A percentile compares a stretch with the other conserved stretches of the same genome.
Evolutionary conservation across 2,888 invertebrate species (phyloP).

Genomic region (Dryadula phaetusa): DNA sequence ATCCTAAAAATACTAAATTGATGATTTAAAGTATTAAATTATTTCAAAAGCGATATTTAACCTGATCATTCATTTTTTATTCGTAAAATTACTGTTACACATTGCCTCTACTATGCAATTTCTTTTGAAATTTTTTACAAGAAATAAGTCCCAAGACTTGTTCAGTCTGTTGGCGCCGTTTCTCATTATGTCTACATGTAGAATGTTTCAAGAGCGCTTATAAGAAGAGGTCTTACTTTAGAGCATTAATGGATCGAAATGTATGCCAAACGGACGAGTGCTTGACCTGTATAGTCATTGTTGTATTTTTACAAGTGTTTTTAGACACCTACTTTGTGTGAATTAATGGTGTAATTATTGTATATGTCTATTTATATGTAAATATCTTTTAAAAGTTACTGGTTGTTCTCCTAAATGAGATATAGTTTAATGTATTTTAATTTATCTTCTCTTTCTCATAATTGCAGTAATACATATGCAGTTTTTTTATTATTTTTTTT

Average conservation of each 20-base stretch:
- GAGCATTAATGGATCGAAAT: conserved; percentile 33
- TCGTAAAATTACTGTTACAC: not conserved
- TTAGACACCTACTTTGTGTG: not conserved
- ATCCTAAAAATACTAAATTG: no score
- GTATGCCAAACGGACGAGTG: conserved; percentile 24
- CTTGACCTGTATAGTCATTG: conserved; percentile 20
- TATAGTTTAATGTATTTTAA: no score
- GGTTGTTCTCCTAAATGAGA: no score
- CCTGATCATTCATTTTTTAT: not conserved
- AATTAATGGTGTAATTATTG: not conserved
- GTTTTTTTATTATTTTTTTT: no score
- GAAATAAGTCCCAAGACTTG: conserved; percentile 19
- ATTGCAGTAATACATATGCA: no score
- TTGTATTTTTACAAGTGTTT: conserved; percentile 1
- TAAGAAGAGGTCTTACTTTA: conserved; percentile 29
- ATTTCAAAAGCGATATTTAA: no score
- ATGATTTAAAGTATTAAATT: no score
- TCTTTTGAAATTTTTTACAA: conserved; percentile 10
- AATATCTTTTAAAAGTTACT: no score
- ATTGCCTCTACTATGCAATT: not conserved
- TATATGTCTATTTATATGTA: not conserved
- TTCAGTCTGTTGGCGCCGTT: conserved; percentile 25
- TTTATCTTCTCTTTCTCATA: no score
- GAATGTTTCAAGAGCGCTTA: conserved; percentile 30
- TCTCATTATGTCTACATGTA: conserved; percentile 31